Conservation (phyloP, 2,113 vertebrate species). For the Anguilla japonica region DNA sequence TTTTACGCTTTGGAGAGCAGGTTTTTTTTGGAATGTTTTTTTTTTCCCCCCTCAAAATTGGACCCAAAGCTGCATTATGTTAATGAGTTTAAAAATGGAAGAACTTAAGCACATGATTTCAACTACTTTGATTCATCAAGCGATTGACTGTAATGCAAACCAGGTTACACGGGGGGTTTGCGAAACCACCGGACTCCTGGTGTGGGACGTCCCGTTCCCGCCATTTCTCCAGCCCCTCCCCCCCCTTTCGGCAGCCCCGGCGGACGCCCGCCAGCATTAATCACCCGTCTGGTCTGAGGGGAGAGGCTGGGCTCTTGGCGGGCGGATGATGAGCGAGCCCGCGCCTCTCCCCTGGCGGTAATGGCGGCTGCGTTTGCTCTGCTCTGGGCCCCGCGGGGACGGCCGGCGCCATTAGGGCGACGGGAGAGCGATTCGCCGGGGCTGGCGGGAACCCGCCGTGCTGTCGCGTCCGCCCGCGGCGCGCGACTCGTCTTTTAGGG, state of each 20-base stretch:
- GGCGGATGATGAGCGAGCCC: constrained; percentile 40
- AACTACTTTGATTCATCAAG: no score
- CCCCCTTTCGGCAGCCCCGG: constrained; percentile 29
- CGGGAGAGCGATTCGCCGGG: constrained; percentile 52
- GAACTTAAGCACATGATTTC: no score
- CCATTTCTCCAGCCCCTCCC: neutral
- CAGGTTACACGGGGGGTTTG: no score
- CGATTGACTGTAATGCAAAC: no score
- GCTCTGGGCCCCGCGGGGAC: constrained; percentile 52
- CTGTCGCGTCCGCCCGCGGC: constrained; percentile 18
- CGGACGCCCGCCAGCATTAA: constrained; percentile 44
- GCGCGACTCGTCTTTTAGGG: constrained; percentile 1
- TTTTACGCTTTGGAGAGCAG: no score
- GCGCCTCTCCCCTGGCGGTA: constrained; percentile 26
- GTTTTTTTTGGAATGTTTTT: no score
- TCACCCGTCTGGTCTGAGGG: constrained; percentile 49
- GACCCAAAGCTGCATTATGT: no score
- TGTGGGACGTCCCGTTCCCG: neutral
- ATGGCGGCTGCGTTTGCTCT: constrained; percentile 46
- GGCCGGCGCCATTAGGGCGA: constrained; percentile 61
- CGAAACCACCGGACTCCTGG: no score
- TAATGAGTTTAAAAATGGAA: no score
- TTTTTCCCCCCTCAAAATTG: no score
- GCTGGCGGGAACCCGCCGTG: constrained; percentile 50
- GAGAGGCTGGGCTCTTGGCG: constrained; percentile 25